Evolutionary conservation across 2,797 vertebrate genomes (phyloP), one percentile per base, ranked within the genome.

Genomic region (Ctenochaetus hawaiiensis): DNA sequence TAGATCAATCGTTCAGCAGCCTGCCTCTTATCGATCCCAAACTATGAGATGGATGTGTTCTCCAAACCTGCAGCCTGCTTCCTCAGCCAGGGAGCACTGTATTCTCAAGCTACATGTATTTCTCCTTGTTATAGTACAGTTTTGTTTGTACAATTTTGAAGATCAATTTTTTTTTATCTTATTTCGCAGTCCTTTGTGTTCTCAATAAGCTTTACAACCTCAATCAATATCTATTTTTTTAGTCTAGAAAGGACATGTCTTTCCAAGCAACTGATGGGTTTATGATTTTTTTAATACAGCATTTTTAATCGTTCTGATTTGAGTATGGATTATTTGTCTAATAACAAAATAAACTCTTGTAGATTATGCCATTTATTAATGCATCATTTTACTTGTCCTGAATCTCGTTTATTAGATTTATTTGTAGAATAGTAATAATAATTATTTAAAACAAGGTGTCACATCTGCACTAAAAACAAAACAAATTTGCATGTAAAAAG

Each of bases 21-120:
- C 49, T 92, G 85, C 83, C 89, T 89, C 58, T 75, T 92, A 95
- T 94, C 88, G 94, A 94, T 94, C 90, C 80, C 70, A 37, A 77
- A 74, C 58, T 77, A 82, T 37, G 77, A 92, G 92, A 94, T 90
- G 85, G 85, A 93, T 92, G 89, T 83, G 61, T 87, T 91, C 87
- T 87, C 82, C 85, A 84, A 85, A 83, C 78, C 73, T 58, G 51
- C 58, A 37, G 58, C 66, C 54, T 47, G 53, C 68, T 70, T 87
- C 74, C 78, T 83, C 78, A 81, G 68, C 80, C 82, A 67, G 52
- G 44, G 83, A 91, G 83, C 87, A 77, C 85, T 94, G 87, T 86
- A 88, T 91, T 72, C 13, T 72, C 62, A 49, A 44, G 62, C 47
- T 63, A 59, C 62, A 45, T 73, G 53, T 54, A 57, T 67, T 63